Evolutionary conservation across 2,888 invertebrate genomes (phyloP), one percentile per base, ranked within the genome.

Genomic region (Cataglyphis livida): DNA sequence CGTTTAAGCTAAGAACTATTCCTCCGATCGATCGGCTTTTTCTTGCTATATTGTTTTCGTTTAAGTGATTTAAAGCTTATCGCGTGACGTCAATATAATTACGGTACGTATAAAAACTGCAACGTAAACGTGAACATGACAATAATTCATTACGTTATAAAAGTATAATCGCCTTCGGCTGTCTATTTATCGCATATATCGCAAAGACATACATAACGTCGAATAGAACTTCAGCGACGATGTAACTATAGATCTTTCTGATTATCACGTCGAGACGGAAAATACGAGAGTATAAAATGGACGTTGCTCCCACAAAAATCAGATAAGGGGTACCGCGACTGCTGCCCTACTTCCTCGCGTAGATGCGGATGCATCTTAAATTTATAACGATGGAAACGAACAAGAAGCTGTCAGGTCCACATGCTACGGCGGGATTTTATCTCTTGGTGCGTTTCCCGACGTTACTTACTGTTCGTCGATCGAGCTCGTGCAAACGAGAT

Each of bases 261-360:
- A 84, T 82, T 84, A 82, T 54, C 44, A 79, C 65, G 75, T 65
- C 51, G 59, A 59, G 48, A 70, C 35, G 66, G 82, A 54, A 83
- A 62, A 62, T 84, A 79, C 83, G 66, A 73, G 81, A 74, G 59
- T 86, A 88, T 70, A 84, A 84, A 84, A 83, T 87, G 87, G 89
- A 84, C 76, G 84, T 76, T 81, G 84, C 73, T 83, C 78, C 65
- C 82, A 82, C 74, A 76, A 84, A 87, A 89, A 89, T 89, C 89
- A 89, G 89, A 89, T 89, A 89, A 88, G 86, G 85, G 76, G 65
- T 75, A 54, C 81, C 83, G 79, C 85, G 89, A 88, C 85, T 84
- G 81, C 74, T 89, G 89, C 79, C 89, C 89, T 82, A 89, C 66
- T 89, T 89, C 65, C 15, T 38, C 84, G 84, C 85, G 83, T 83